Evolutionary conservation across 2,797 vertebrate genomes (phyloP), one percentile per base, ranked within the genome.

Genomic region (Prionace glauca): DNA sequence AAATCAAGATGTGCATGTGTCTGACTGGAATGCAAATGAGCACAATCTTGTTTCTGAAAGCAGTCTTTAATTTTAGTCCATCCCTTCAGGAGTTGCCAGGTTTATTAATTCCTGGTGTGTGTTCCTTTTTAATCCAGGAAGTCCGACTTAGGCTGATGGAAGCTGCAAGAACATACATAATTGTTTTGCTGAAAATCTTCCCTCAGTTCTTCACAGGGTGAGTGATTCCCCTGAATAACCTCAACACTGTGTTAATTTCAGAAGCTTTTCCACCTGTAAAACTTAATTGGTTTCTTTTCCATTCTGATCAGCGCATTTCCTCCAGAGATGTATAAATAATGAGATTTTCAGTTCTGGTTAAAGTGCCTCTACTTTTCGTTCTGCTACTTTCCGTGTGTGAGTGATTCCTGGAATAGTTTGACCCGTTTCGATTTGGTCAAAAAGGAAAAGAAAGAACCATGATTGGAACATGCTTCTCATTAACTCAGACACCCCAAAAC

Each of bases 241-340:
- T 77, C 71, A 56, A 41, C 71, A 71, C 67, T 1, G 26, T 16
- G 20, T 95, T 77, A 95, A 95, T 95, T 95, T 77, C 24, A 16
- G 67, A 32, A 77, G 71, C 26, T 77, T 77, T 56, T 74, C 29
- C 93, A 95, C 93, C 77, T 32, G 93, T 95, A 71, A 95, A 95
- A 77, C 29, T 72, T 95, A 95, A 95, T 95, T 74, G 93, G 45
- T 95, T 77, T 95, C 93, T 74, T 95, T 50, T 77, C 71, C 77
- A 95, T 77, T 95, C 93, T 18, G 93, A 95, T 77, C 93, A 95
- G 26, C 26, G 45, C 32, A 10, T 72, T 95, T 77, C 71, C 93
- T 77, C 71, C 71, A 60, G 93, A 95, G 71, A 60, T 56, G 71
- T 95, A 45, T 41, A 95, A 95, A 95, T 77, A 95, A 95, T 77